Evolutionary conservation across 2,797 vertebrate species (phyloP).

Genomic region (Sciaenops ocellatus): DNA sequence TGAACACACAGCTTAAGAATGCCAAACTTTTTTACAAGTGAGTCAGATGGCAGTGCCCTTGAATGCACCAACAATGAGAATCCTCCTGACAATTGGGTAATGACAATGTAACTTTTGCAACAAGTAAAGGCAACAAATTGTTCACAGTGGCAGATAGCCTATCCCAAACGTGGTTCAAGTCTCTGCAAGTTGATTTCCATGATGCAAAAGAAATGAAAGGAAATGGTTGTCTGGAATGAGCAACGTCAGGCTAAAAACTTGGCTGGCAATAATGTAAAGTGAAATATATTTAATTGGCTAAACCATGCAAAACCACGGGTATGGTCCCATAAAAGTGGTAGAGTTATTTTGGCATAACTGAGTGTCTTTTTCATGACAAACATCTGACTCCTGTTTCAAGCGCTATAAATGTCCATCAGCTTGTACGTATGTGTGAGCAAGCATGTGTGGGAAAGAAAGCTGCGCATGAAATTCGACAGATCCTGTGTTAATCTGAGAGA

Average conservation of each 20-base stretch:
- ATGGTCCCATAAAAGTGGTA: neutral
- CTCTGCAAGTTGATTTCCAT: neutral
- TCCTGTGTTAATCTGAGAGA: conserved; percentile 58
- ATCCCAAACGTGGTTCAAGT: neutral
- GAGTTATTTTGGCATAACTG: neutral
- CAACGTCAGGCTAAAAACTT: neutral
- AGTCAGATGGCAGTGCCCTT: neutral
- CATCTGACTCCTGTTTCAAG: conserved; percentile 22
- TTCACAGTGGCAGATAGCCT: neutral
- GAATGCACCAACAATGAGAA: neutral
- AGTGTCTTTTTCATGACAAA: conserved; percentile 9
- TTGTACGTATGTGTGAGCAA: neutral
- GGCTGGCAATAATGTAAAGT: neutral
- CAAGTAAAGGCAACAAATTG: neutral
- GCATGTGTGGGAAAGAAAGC: conserved; percentile 24
- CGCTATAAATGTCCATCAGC: conserved; percentile 3
- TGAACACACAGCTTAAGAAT: neutral
- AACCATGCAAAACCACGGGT: conserved; percentile 4
- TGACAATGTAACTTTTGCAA: neutral
- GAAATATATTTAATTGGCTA: neutral
- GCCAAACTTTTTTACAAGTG: neutral
- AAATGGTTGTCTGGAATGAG: conserved; percentile 6
- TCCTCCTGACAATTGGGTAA: neutral
- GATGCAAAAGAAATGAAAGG: neutral
- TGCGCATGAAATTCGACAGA: conserved; percentile 52